Conservation (phyloP, 2,113 vertebrate species). For the Ictalurus punctatus region DNA sequence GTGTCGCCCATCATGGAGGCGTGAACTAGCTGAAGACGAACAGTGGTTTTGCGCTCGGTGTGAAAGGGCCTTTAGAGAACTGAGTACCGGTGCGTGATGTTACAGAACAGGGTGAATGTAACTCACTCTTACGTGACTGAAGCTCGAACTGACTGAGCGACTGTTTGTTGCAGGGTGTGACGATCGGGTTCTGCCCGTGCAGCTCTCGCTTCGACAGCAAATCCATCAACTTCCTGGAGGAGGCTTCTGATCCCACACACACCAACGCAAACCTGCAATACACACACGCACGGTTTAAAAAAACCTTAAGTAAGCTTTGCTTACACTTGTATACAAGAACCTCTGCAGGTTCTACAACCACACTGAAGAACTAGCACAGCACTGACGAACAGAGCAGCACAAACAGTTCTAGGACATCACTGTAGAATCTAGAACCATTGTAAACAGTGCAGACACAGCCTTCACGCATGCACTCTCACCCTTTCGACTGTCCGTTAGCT, state of each 20-base stretch:
- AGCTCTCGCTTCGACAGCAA: conserved; percentile 94
- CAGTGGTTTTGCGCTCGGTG: too few species aligned
- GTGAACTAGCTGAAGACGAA: too few species aligned
- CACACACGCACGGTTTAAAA: background rate
- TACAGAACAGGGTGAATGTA: background rate
- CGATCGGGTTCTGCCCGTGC: conserved; percentile 96
- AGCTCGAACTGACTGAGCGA: conserved; percentile 99
- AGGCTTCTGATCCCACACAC: conserved; percentile 93
- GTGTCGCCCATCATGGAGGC: too few species aligned
- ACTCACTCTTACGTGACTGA: conserved; percentile 95
- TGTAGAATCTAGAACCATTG: too few species aligned
- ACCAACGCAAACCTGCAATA: conserved; percentile 90
- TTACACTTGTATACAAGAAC: background rate
- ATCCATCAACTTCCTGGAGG: conserved; percentile 95
- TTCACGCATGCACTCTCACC: conserved; percentile 72
- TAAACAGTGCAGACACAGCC: background rate
- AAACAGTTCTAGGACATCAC: background rate
- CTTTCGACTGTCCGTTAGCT: conserved; percentile 98
- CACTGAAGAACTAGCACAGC: background rate
- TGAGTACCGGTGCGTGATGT: too few species aligned
- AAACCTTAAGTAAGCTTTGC: background rate
- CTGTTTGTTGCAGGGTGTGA: conserved; percentile 98
- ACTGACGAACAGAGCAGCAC: background rate
- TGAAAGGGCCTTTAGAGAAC: conserved; percentile 66
- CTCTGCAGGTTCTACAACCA: background rate